Base-by-base conservation (phyloP, 2,113 vertebrate species). In the Megaceryle torquata region DNA sequence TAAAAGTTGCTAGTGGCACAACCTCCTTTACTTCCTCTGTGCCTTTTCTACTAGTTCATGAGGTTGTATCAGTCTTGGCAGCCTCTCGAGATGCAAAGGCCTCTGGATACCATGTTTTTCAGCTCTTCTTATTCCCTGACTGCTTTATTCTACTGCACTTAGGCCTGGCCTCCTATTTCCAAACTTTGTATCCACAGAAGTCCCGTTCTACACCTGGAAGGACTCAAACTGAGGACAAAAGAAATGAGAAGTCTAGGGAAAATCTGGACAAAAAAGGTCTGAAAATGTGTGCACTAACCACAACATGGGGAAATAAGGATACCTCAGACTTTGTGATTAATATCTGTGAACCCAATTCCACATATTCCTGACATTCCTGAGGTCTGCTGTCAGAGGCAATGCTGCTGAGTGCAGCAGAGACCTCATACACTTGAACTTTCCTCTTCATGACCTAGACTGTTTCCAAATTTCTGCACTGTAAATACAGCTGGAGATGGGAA, bases 401-500 rank as follows among this genome's bases (percentile, higher is more conserved):
- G 9, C 24, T 35, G 20, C 61, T 51, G 51, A 85, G 71, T 29
- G 54, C 75, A 91, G 26, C 25, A 80, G 72, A 71, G 60, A 83
- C 69, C 31, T 95, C 17, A 22, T 41, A 25, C 16, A 21, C 70
- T 91, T 94, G 78, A 92, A 95, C 88, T 90, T 93, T 91, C 33
- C 77, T 70, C 82, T 74, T 68, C 19, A 67, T 82, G 61, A 75
- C 31, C 89, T 53, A 78, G 21, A 53, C 39, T 60, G 19, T 81
- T 93, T 48, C 86, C 56, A 67, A 86, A 64, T 71, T 68, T 74
- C 82, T 91, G 72, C 26, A 39, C 60, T 88, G 74, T 81, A 92
- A 83, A 67, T 88, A 75, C 11, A 54, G 6, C 35, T 4, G 6
- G 51, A 82, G n/a, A 65, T 5, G 37, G 41, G 18, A 69, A 78